Base-by-base conservation (phyloP, 2,888 invertebrate genomes). In the Ectemnius cavifrons region DNA sequence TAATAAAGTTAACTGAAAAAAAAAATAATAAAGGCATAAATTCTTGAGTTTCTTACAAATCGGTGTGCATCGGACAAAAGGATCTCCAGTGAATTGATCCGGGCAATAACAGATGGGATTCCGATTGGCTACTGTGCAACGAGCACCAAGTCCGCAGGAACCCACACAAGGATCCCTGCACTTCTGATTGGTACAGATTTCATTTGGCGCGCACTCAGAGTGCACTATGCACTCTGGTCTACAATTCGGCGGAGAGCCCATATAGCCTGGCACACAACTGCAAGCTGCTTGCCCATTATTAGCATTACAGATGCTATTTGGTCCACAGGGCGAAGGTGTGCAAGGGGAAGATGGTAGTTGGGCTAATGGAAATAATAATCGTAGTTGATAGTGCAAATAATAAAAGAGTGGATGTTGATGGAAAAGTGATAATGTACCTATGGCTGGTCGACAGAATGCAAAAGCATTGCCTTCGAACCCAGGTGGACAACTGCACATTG, bases 91-190 rank as follows among this genome's bases (percentile, higher is more conserved):
- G 84, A 93, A 94, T 66, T 93, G 92, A 28, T 92, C 85, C 27
- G 94, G 94, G 84, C 96, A 96, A 66, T 94, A 94, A 88, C 96
- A 96, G 89, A 95, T 95, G 2, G 96, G 96, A 90, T 95, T 96
- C 85, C 97, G 95, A 89, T 95, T 95, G 56, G 96, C 94, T 20
- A 96, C 95, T 90, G 95, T 94, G 87, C 97, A 97, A 81, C 93
- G 92, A 3, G 96, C 95, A 75, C 92, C 92, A 46, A 95, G 91
- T n/a, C 97, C 97, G 88, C 97, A 97, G 14, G 95, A 93, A 83
- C 96, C 96, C 66, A 93, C 93, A 86, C 97, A 97, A 23, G 97
- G 96, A 89, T 96, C 94, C 27, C 94, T 92, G 95, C 97, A 97
- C 91, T 95, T 95, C 87, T 95, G 95, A 86, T 96, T 96, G 69